Evolutionary conservation across 2,888 invertebrate species (phyloP), one percentile per base, ranked within the genome.

Genomic region (Eupithecia abbreviata): DNA sequence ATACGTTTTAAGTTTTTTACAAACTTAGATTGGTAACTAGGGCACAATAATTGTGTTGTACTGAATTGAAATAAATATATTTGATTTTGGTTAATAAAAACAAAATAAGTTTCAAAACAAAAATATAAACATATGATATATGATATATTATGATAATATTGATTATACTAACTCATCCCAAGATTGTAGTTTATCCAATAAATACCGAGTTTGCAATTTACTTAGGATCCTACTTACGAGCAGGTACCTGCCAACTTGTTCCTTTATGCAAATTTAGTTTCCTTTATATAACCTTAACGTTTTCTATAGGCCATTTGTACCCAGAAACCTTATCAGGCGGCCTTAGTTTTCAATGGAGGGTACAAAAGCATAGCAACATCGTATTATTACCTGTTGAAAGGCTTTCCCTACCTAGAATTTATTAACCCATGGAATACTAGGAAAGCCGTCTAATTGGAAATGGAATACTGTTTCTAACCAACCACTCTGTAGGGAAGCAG

Each of bases 371-470:
- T 55, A 49, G 49, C 62, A 13, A 66, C 72, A 71, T 68, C 72
- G 71, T 74, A 71, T 78, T 77, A 66, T 75, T 77, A 77, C 78
- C 73, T 80, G 75, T 75, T 79, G 71, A 81, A 79, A 77, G 79
- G 51, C 72, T 73, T 68, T 75, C n/a, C 7, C 10, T 62, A 62
- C 3, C n/a, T 18, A 18, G 62, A 12, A 62, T 62, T 62, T 62
- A 18, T 30, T 30, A 30, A 30, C 18, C 62, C 18, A 18, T 62
- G 18, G 62, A 18, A 30, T 10, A 58, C 9, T 18, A n/a, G 49
- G 15, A 30, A 30, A 62, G 30, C 30, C 30, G 18, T 58, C 55
- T 58, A 7, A 58, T 9, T 18, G 30, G 62, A 62, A 30, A 30
- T 30, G 4, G 4, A 30, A 30, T 4, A 62, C 45, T 45, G 1